phyloP scores from a whole-genome alignment of 2,113 vertebrate species.

The Pampusana beccarii region DNA sequence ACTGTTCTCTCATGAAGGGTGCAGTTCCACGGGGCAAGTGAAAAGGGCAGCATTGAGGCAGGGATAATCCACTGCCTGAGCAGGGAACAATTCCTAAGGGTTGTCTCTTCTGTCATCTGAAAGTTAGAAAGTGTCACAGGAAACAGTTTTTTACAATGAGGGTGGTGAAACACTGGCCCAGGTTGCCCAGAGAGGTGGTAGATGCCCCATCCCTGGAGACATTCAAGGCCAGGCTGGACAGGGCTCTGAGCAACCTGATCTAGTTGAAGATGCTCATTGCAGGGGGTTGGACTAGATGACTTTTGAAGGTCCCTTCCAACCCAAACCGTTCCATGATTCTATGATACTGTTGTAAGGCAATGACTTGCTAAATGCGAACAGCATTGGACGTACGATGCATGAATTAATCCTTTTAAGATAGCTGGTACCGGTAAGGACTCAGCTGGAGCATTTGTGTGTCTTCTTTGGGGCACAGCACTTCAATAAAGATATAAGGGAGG shows the following conservation, averaged over 20 bases:
- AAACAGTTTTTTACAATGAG: too few relatives aligned
- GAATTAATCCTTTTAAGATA: background rate
- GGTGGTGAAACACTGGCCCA: too few relatives aligned
- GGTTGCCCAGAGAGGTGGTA: too few relatives aligned
- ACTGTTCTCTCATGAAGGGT: fast-evolving
- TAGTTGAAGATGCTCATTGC: too few relatives aligned
- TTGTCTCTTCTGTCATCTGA: background rate
- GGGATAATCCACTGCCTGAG: background rate
- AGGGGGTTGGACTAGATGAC: too few relatives aligned
- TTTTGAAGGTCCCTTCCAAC: too few relatives aligned
- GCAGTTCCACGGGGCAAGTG: background rate
- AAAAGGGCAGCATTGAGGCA: background rate
- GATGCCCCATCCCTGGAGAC: too few relatives aligned
- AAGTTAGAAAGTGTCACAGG: background rate
- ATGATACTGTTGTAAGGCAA: background rate
- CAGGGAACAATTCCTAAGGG: background rate
- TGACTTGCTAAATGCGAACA: background rate
- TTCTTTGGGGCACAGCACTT: background rate
- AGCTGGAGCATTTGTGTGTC: background rate
- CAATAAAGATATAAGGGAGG: background rate
- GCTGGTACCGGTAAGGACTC: background rate
- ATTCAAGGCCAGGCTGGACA: too few relatives aligned
- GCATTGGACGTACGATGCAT: fast-evolving
- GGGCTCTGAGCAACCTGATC: too few relatives aligned
- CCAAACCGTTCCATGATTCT: too few relatives aligned